Evolutionary conservation across 2,888 invertebrate species (phyloP).

Genomic region (Orchesellides sinensis): DNA sequence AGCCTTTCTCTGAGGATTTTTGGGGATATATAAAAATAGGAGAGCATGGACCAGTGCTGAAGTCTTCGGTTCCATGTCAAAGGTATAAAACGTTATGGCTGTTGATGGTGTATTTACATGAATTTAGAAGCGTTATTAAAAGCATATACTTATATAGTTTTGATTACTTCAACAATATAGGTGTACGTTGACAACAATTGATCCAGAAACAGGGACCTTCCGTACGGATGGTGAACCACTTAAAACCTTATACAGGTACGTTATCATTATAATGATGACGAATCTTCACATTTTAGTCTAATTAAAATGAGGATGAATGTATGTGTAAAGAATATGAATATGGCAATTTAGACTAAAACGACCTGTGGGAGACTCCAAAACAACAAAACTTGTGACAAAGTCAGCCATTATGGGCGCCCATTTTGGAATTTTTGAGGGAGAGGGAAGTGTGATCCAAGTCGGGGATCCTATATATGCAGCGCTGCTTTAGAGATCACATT

Average conservation of each 20-base stretch:
- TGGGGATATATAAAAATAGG: slow-evolving; percentile 70
- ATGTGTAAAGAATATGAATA: slow-evolving; percentile 9
- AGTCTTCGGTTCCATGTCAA: slow-evolving; percentile 65
- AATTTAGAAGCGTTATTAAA: too few relatives aligned
- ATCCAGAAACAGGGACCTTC: slow-evolving; percentile 63
- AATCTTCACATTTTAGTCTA: not conserved
- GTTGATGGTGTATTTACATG: too few relatives aligned
- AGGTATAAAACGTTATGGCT: slow-evolving; percentile 51
- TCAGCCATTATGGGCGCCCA: slow-evolving; percentile 65
- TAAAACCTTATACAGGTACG: slow-evolving; percentile 59
- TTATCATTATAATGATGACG: not conserved
- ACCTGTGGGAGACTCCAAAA: slow-evolving; percentile 33
- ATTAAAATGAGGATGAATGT: not conserved
- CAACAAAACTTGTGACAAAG: slow-evolving; percentile 53
- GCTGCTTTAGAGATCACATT: slow-evolving; percentile 34
- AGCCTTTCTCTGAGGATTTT: slow-evolving; percentile 70
- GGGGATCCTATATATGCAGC: slow-evolving; percentile 68
- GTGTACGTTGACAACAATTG: slow-evolving; percentile 67
- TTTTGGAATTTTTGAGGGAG: slow-evolving; percentile 62
- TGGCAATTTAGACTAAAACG: slow-evolving; percentile 49
- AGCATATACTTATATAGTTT: too few relatives aligned
- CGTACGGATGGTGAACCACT: slow-evolving; percentile 66
- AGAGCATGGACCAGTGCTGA: slow-evolving; percentile 65
- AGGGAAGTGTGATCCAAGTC: slow-evolving; percentile 40
- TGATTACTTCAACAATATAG: too few relatives aligned